Evolutionary conservation across 2,888 invertebrate genomes (phyloP), one percentile per base, ranked within the genome.

Genomic region (Sphaerophoria taeniata): DNA sequence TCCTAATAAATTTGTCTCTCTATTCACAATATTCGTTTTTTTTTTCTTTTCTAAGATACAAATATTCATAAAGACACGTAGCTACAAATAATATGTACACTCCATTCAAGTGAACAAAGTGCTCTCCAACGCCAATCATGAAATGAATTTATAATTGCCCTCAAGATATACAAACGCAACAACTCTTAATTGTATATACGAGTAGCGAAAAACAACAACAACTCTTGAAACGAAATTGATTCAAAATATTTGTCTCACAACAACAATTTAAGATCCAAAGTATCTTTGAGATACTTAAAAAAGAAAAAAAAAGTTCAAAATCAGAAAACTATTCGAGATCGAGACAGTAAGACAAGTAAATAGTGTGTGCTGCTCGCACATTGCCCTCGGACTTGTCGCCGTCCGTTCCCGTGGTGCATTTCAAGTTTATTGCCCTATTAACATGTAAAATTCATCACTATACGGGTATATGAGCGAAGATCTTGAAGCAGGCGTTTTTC

Each of bases 401-500:
- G 39, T 39, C n/a, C 14, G 24, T 16, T 51, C 51, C 51, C 47
- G 1, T 39, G 56, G 24, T 12, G 43, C 63, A 45, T 55, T 51
- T 51, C 47, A 74, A 84, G 83, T 84, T 84, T 70, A 84, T 84
- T 84, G 83, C 74, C 83, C 74, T 71, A 79, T 75, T 83, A 83
- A 79, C 74, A 84, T 84, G 83, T 65, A 56, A 79, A 83, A 83
- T 83, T 70, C 78, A 83, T 78, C 78, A 83, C 56, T 61, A 56
- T 43, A 24, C 24, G 24, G 24, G 24, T 24, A 71, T 16, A 31
- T 56, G 45, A 31, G n/a, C 5, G 36, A 39, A 53, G 53, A 67
- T 67, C 67, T 24, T 53, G 24, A 51, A 53, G 49, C 49, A 49
- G 49, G 51, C 53, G 53, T 24, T 47, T 63, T 61, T 45, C 7